Evolutionary conservation across 64 coral and sea anemone genomes (phyloP), one percentile per base, ranked within the genome.

Genomic region (Montipora efflorescens): DNA sequence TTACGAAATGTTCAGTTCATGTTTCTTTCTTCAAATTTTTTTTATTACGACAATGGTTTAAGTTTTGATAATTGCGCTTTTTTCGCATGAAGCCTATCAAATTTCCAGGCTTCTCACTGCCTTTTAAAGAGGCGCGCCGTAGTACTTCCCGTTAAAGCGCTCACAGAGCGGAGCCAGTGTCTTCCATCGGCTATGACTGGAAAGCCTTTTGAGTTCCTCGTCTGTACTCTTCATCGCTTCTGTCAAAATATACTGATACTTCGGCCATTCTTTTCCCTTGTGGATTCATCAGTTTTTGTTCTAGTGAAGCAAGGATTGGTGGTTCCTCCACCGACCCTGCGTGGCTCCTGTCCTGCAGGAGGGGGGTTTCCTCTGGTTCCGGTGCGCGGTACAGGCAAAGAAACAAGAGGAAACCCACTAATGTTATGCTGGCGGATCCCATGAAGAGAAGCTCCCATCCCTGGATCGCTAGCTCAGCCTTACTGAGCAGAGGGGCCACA

Each of bases 391-490:
- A 95, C 25, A 95, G 83, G 66, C 23, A 85, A 8, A 79, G 8
- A 90, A 95, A 95, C 36, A 91, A 28, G 3, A 77, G 16, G 44
- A 95, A 20, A 46, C 87, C 89, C 0, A 90, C 12, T 13, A 79
- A 14, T 16, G 88, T 91, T 12, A 95, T 7, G 15, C n/a, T 67
- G 22, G 55, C 74, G 28, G 93, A 79, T 9, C 79, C 88, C 48
- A 86, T 77, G 59, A 95, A 95, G 0, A 95, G 59, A 49, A 90
- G 48, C 44, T 95, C 87, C 93, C 93, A 95, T 68, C 93, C 93
- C 52, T 90, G 93, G 19, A 90, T 78, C 21, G 19, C 19, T 4
- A 90, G 44, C 88, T 95, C 93, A 2, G 80, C 79, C 57, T 79
- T 95, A 20, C 71, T 79, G 14, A 95, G 45, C 4, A 95, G 88